phyloP scores from a whole-genome alignment of 2,888 invertebrate species.

The Mythimna ferrago region DNA sequence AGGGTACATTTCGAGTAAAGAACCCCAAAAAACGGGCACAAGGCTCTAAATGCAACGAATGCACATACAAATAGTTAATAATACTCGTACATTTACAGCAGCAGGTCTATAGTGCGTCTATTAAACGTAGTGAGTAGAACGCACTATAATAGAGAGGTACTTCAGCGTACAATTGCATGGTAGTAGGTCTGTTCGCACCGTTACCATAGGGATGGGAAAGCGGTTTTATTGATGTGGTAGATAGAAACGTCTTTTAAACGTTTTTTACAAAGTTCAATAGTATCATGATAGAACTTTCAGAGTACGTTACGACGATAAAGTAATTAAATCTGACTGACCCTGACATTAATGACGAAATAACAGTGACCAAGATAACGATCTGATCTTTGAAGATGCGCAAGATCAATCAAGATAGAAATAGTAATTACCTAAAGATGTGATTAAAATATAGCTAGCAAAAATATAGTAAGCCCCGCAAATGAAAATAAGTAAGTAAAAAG shows the following conservation, averaged over 20 bases:
- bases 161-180: constrained; percentile 45
- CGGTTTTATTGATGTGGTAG: not conserved
- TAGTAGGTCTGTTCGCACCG: constrained; percentile 52
- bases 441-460: not conserved
- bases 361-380: constrained; percentile 20
- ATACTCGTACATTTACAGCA: constrained; percentile 9
- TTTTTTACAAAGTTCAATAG: not conserved
- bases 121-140: constrained; percentile 27
- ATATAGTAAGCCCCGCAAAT: not conserved
- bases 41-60: not conserved
- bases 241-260: too few species aligned
- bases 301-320: not conserved
- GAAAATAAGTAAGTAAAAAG: too few species aligned
- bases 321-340: constrained; percentile 28
- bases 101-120: constrained; percentile 25
- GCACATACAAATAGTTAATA: constrained; percentile 21
- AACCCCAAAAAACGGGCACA: too few species aligned
- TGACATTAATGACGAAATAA: constrained; percentile 25
- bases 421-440: not conserved
- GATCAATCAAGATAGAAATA: constrained; percentile 10
- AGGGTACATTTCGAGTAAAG: too few species aligned
- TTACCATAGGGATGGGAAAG: constrained; percentile 42
- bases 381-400: constrained; percentile 32
- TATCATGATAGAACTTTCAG: not conserved
- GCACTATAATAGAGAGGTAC: constrained; percentile 46